Conservation (phyloP, 2,797 vertebrate genomes). For the Pteropus rufus region DNA sequence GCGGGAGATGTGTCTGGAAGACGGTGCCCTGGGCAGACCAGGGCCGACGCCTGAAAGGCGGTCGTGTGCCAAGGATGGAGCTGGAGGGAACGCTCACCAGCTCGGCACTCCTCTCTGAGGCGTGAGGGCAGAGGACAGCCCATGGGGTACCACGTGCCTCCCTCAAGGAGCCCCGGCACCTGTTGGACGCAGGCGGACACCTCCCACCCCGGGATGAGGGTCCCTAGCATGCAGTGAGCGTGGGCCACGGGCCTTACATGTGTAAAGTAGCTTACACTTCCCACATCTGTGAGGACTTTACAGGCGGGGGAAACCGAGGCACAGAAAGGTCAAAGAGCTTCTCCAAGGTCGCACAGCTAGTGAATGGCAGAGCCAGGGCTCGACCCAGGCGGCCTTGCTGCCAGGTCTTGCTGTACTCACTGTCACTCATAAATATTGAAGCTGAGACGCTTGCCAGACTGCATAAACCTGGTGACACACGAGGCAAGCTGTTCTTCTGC, state of each 20-base stretch:
- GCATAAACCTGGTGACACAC: no score
- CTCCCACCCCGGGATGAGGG: not conserved
- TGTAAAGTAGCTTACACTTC: rapidly evolving
- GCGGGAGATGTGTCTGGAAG: rapidly evolving
- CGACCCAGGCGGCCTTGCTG: rapidly evolving
- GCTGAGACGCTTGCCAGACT: not conserved
- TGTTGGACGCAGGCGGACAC: rapidly evolving
- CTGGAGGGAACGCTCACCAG: not conserved
- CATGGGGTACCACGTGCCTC: no score
- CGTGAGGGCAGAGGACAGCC: not conserved
- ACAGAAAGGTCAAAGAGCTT: not conserved
- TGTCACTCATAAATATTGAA: not conserved
- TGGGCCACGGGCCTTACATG: no score
- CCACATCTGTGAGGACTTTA: not conserved
- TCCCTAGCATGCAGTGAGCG: rapidly evolving
- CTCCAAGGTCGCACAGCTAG: not conserved
- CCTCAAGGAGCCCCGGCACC: not conserved
- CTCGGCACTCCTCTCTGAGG: not conserved
- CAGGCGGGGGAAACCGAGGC: not conserved
- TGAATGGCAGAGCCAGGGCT: no score
- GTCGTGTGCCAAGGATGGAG: rapidly evolving
- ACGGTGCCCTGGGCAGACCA: rapidly evolving
- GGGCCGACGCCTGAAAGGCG: no score
- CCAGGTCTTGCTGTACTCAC: not conserved
- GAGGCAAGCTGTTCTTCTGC: not conserved